Evolutionary conservation across 2,113 vertebrate genomes (phyloP).

Genomic region (Glaucomys volans): DNA sequence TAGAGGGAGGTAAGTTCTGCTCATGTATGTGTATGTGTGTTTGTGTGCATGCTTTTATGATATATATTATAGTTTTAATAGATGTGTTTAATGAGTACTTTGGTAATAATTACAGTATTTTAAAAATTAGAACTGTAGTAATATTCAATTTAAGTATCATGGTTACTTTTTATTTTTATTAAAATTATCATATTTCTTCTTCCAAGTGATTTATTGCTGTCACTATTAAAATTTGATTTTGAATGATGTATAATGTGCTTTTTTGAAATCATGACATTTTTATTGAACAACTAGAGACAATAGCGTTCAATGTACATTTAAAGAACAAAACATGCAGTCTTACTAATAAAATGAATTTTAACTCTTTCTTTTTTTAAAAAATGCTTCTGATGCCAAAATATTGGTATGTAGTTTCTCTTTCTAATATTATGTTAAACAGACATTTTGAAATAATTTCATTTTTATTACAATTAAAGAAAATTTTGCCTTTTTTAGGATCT

Average conservation of each 20-base stretch:
- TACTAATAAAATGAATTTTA: conserved; percentile 66
- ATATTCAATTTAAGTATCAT: conserved; percentile 33
- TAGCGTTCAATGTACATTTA: neutral
- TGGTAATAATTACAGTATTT: neutral
- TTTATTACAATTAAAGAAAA: conserved; percentile 36
- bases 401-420: conserved; percentile 75
- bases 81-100: neutral
- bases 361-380: neutral
- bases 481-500: conserved; percentile 86
- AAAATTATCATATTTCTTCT: conserved; percentile 22
- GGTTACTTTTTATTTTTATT: conserved; percentile 26
- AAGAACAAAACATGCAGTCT: neutral
- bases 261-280: neutral
- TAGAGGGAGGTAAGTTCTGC: conserved; percentile 92
- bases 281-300: conserved; percentile 14
- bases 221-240: conserved; percentile 12
- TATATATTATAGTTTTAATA: conserved; percentile 28
- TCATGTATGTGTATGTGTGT: neutral
- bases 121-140: conserved; percentile 4
- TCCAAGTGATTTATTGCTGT: neutral
- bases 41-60: neutral
- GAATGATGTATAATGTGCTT: conserved; percentile 29
- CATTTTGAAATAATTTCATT: conserved; percentile 52
- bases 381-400: conserved; percentile 60
- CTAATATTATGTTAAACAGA: conserved; percentile 50